phyloP scores from a whole-genome alignment of 2,888 invertebrate genomes.

The Steinernema hermaphroditum region DNA sequence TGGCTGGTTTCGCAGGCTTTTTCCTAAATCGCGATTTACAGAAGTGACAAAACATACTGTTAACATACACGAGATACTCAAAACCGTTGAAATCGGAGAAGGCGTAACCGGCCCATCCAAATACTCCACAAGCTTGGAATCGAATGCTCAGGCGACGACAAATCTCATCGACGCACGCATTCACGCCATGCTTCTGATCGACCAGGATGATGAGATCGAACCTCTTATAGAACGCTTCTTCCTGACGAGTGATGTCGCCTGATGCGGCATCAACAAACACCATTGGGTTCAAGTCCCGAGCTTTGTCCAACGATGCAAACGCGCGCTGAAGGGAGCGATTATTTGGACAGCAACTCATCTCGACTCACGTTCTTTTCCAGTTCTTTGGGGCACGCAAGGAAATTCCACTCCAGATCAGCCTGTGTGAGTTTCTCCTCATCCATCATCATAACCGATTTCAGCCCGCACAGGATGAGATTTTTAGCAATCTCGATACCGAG shows the following conservation, averaged over 20 bases:
- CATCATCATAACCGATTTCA: slow-evolving; percentile 72
- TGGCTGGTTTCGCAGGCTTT: not conserved
- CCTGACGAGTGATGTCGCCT: slow-evolving; percentile 42
- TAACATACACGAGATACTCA: slow-evolving; percentile 77
- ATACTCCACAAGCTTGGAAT: slow-evolving; percentile 84
- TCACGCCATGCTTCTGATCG: slow-evolving; percentile 74
- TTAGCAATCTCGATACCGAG: slow-evolving; percentile 94
- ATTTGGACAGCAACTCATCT: not conserved
- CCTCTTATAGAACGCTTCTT: slow-evolving; percentile 75
- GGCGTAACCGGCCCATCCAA: slow-evolving; percentile 85
- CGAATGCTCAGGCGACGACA: slow-evolving; percentile 67
- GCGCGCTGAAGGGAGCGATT: slow-evolving; percentile 74
- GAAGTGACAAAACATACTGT: not conserved
- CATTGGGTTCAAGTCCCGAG: slow-evolving; percentile 87
- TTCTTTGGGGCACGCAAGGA: slow-evolving; percentile 74
- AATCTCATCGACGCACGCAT: slow-evolving; percentile 46
- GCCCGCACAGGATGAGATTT: slow-evolving; percentile 85
- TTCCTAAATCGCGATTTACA: not conserved
- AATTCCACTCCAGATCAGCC: slow-evolving; percentile 73
- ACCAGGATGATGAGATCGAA: slow-evolving; percentile 85
- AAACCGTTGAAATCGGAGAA: slow-evolving; percentile 81
- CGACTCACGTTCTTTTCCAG: slow-evolving; percentile 66
- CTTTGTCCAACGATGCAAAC: slow-evolving; percentile 78
- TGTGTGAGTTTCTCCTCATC: slow-evolving; percentile 45
- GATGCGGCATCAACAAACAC: slow-evolving; percentile 76